These are phyloP conservation scores for Alectoris magna DNA, from an alignment of 2,797 vertebrate genomes.

Conservation along the genomic window DNA sequence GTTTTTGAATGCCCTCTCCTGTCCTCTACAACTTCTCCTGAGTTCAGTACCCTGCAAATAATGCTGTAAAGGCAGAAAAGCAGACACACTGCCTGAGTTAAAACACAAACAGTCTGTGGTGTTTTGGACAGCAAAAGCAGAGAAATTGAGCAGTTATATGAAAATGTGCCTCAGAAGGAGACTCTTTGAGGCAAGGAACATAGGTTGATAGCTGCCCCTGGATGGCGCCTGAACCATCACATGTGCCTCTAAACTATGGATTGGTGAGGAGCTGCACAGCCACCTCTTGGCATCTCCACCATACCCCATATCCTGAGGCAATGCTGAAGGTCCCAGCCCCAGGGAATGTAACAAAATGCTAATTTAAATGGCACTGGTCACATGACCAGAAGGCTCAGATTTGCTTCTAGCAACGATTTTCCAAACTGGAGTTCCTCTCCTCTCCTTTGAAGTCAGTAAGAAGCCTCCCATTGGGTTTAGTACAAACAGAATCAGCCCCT, in stretches of 20 bases:
- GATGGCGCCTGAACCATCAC: rapidly evolving
- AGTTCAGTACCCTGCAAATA: neutral
- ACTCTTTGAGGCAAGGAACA: no score
- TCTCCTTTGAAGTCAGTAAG: slow-evolving; percentile 42
- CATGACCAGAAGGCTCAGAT: neutral
- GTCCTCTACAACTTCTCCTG: neutral
- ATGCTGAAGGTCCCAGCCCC: neutral
- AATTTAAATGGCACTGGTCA: neutral
- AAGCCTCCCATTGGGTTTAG: slow-evolving; percentile 4
- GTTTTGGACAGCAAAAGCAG: neutral
- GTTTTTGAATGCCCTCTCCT: neutral
- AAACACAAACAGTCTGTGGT: neutral
- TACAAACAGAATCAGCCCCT: slow-evolving; percentile 32
- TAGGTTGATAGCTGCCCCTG: neutral
- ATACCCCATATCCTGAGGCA: neutral
- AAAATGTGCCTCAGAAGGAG: neutral
- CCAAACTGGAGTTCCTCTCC: slow-evolving; percentile 19
- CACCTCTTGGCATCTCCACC: neutral
- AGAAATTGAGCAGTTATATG: neutral
- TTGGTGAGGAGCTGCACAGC: neutral
- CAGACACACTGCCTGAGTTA: neutral
- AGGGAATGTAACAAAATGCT: neutral
- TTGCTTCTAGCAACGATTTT: neutral
- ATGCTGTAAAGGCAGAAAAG: neutral
- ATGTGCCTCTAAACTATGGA: neutral